These are phyloP conservation scores for Drosophila pseudotalamancana DNA, from an alignment of 2,888 invertebrate genomes.

Conservation along the genomic window DNA sequence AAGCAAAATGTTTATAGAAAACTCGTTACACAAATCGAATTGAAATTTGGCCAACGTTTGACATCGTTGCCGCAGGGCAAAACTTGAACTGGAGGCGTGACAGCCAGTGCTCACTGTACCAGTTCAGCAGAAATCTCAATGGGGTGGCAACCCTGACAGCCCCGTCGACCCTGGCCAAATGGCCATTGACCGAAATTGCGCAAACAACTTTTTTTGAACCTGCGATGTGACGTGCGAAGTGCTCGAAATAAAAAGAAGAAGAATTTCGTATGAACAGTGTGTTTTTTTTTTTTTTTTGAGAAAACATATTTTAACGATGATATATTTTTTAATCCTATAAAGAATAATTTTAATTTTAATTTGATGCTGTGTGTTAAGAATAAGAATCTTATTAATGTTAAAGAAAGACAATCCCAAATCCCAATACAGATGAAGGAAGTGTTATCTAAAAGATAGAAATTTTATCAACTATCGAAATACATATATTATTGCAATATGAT, in stretches of 20 bases:
- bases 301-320: too few species aligned
- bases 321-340: too few species aligned
- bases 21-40: conserved; percentile 79
- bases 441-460: too few species aligned
- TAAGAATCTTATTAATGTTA: too few species aligned
- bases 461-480: too few species aligned
- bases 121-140: conserved; percentile 1
- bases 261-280: too few species aligned
- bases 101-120: neutral
- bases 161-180: conserved; percentile 24
- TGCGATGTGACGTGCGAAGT: conserved; percentile 10
- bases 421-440: too few species aligned
- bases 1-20: conserved; percentile 78
- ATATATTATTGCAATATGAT: too few species aligned
- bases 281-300: too few species aligned
- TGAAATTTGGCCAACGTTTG: conserved; percentile 67
- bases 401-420: too few species aligned
- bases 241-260: neutral
- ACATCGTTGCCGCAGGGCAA: conserved; percentile 41
- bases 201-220: conserved; percentile 11
- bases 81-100: conserved; percentile 28
- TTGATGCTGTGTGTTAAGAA: too few species aligned
- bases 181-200: conserved; percentile 29
- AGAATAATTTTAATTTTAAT: too few species aligned
- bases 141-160: conserved; percentile 19